Evolutionary conservation across 2,797 vertebrate genomes (phyloP), one percentile per base, ranked within the genome.

Genomic region (Dromococcyx pavoninus): DNA sequence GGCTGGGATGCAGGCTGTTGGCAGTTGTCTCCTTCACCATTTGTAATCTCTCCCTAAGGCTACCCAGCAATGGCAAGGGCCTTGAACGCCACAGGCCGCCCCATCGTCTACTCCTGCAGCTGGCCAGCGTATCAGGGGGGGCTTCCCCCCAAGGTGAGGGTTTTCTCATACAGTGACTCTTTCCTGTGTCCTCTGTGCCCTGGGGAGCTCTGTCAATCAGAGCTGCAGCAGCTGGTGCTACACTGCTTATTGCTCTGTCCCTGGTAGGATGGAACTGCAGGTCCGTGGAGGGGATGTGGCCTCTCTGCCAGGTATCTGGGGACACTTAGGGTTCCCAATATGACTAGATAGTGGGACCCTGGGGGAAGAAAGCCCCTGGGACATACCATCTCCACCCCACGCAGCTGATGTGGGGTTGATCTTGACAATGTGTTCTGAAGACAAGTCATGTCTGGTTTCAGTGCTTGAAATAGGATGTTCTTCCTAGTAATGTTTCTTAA

Each of bases 111-210:
- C 97, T 99, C 99, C 83, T 99, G 99, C 97, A 99, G 99, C 89
- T 99, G 99, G 99, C 99, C 99, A 17, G 99, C 98, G 5, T 99
- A 99, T 41, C 98, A 97, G 86, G 99, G 99, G 6, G 99, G 99
- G 13, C 98, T 99, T 10, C 99, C 99, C 22, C 99, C 99, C 1
- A 91, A 97, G 98, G 99, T 99, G 92, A 98, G 98, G 7, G 8
- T 48, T 67, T 39, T 86, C 62, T 53, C 1, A 2, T 71, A 37
- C 10, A 4, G 10, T 61, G 25, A 32, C 14, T 57, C 19, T 74
- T 88, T 73, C 46, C 13, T 0, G 0, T 25, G 30, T 69, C 22
- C 17, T 14, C 14, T 64, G 33, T 93, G 43, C 66, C 19, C 23
- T 69, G 17, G 15, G 17, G 9, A 73, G 13, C 58, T 80, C 32